These are phyloP conservation scores for Baryphthengus martii DNA, from an alignment of 2,113 vertebrate species.

Conservation along the genomic window DNA sequence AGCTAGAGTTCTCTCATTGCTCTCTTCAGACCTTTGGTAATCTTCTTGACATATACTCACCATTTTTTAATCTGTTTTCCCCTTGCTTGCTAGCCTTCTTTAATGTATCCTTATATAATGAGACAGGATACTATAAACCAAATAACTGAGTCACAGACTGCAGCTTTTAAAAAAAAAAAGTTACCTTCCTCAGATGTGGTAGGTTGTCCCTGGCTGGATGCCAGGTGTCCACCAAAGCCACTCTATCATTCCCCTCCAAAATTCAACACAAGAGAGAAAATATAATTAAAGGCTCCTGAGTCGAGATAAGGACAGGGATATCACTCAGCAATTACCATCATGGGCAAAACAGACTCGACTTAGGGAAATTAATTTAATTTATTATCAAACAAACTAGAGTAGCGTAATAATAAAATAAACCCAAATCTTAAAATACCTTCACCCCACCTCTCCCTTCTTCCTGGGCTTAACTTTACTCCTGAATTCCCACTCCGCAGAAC, in stretches of 20 bases:
- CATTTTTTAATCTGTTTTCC: background rate
- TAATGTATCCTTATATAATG: background rate
- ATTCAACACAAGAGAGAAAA: background rate
- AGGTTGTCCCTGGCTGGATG: background rate
- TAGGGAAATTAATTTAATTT: background rate
- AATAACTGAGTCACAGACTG: background rate
- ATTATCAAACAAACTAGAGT: background rate
- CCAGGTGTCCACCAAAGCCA: background rate
- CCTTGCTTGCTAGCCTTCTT: background rate
- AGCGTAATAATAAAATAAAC: background rate
- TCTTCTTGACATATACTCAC: background rate
- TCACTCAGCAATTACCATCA: background rate
- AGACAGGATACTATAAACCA: background rate
- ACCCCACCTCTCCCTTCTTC: background rate
- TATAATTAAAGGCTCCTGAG: background rate
- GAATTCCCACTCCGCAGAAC: background rate
- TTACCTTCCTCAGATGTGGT: background rate
- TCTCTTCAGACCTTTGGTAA: background rate
- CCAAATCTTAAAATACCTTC: background rate
- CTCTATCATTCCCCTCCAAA: too few species aligned
- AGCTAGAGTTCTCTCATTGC: background rate
- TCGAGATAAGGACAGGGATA: background rate
- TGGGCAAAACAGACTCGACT: too few species aligned
- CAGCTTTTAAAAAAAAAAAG: background rate
- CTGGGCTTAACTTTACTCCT: background rate